These are phyloP conservation scores for Mungos mungo DNA, from an alignment of 2,113 vertebrate genomes.

Conservation along the genomic window DNA sequence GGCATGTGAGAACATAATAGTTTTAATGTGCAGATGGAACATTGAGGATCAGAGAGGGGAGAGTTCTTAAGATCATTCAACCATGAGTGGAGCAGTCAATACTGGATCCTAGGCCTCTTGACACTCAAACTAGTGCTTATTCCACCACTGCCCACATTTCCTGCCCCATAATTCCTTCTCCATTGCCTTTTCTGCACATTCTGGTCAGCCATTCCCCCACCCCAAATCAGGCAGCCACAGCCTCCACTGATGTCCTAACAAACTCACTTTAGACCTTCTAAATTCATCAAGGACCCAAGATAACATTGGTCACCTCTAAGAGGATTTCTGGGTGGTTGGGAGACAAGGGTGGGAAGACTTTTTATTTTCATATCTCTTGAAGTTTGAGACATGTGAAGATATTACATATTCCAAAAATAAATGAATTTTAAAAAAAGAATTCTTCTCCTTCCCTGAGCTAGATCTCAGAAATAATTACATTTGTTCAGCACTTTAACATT, in stretches of 20 bases:
- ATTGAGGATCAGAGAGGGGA: background rate
- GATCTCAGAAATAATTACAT: background rate
- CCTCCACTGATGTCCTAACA: background rate
- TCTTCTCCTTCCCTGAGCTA: background rate
- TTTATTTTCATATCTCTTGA: background rate
- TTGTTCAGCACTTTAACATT: background rate
- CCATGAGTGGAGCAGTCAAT: background rate
- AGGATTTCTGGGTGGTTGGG: background rate
- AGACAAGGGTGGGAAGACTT: background rate
- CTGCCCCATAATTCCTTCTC: background rate
- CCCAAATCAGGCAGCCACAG: background rate
- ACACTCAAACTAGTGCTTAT: background rate
- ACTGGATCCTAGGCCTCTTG: background rate
- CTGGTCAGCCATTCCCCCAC: background rate
- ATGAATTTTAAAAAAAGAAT: background rate
- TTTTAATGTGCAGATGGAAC: background rate
- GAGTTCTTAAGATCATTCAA: background rate
- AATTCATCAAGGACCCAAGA: background rate
- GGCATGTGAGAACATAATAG: background rate
- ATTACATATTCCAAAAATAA: background rate
- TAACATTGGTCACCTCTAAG: background rate
- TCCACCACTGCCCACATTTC: background rate
- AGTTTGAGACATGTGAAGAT: background rate
- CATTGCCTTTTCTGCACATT: background rate
- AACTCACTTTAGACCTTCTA: constrained; percentile 5